phyloP scores from a whole-genome alignment of 2,888 invertebrate genomes.

The Thera obeliscata region DNA sequence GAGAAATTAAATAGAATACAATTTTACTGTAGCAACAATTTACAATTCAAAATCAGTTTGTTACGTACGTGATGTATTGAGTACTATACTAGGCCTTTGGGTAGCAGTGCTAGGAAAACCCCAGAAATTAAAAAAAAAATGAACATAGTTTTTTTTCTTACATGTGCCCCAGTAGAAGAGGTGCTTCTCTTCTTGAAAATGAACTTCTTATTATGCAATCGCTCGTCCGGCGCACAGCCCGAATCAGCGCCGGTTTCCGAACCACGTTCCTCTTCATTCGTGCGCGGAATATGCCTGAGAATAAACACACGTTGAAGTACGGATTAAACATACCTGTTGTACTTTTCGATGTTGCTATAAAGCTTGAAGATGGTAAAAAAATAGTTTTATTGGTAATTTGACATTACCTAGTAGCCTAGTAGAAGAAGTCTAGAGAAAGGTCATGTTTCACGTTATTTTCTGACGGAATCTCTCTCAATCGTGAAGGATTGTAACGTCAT shows the following conservation, averaged over 20 bases:
- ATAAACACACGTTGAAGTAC: slow-evolving; percentile 2
- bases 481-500: too few species aligned
- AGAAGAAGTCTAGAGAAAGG: too few species aligned
- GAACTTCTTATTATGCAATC: slow-evolving; percentile 90
- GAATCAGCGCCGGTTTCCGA: slow-evolving; percentile 85
- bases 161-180: slow-evolving; percentile 92
- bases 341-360: neutral
- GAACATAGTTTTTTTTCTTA: slow-evolving; percentile 42
- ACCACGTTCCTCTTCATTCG: slow-evolving; percentile 86
- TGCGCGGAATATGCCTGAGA: slow-evolving; percentile 88
- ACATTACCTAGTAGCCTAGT: neutral
- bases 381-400: neutral
- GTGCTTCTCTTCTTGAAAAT: slow-evolving; percentile 95
- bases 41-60: too few species aligned
- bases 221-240: slow-evolving; percentile 89
- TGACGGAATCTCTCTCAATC: too few species aligned
- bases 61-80: too few species aligned
- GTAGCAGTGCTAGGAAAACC: too few species aligned
- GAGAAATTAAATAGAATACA: too few species aligned
- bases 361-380: neutral
- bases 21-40: too few species aligned
- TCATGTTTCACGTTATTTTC: neutral
- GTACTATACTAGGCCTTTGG: too few species aligned
- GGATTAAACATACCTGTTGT: neutral
- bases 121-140: too few species aligned